Percentiles rank a stretch among this genome's conserved stretches.
Evolutionary conservation across 2,113 vertebrate species (phyloP).

Genomic region (Abramis brama): DNA sequence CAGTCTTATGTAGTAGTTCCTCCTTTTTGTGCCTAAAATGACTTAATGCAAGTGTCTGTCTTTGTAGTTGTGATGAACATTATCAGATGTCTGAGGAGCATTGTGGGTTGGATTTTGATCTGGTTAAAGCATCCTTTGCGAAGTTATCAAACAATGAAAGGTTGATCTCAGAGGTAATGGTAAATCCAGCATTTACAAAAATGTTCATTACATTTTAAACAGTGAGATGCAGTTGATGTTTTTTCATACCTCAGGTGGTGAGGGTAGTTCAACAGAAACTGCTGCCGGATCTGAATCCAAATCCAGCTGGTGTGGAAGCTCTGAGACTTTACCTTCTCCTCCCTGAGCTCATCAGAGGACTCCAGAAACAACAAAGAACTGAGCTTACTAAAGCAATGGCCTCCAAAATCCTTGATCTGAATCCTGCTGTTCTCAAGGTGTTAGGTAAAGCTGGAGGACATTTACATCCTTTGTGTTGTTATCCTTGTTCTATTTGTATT

Average conservation of each 20-base stretch:
- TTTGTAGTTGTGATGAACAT: constrained; percentile 52
- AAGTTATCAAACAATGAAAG: constrained; percentile 46
- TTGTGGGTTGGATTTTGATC: constrained; percentile 60
- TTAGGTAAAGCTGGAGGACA: constrained; percentile 50
- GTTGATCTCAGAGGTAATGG: constrained; percentile 56
- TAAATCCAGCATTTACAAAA: background rate
- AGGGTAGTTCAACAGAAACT: constrained; percentile 39
- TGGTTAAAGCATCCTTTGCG: constrained; percentile 52
- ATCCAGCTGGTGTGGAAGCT: constrained; percentile 42
- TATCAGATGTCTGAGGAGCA: constrained; percentile 40
- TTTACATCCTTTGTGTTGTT: background rate
- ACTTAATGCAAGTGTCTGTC: background rate
- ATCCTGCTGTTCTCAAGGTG: background rate
- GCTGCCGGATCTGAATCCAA: constrained; percentile 43
- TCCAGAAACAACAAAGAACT: background rate
- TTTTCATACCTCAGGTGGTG: constrained; percentile 40
- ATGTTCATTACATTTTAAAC: background rate
- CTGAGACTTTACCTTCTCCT: constrained; percentile 62
- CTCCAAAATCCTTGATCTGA: constrained; percentile 47
- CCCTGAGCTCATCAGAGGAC: constrained; percentile 53
- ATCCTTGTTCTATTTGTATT: background rate
- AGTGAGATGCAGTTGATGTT: background rate
- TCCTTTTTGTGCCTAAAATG: background rate
- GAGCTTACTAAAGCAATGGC: constrained; percentile 36
- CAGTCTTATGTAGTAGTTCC: background rate